Evolutionary conservation across 2,888 invertebrate species (phyloP), one percentile per base, ranked within the genome.

Genomic region (Netelia virgata): DNA sequence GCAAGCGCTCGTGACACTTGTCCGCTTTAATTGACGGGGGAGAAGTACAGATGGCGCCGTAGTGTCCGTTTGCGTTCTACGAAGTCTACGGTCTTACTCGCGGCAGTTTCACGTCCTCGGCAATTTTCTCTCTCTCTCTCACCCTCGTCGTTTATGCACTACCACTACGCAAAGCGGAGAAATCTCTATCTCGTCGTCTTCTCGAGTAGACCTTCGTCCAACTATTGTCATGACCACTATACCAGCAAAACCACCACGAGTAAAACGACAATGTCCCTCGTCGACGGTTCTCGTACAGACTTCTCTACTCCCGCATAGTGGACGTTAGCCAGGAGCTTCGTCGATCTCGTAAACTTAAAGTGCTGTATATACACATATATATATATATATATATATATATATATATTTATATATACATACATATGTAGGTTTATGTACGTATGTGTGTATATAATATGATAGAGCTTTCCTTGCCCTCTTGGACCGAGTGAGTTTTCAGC

Each of bases 21-120:
- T 69, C 36, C 61, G 28, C 36, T 61, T 20, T 50, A 74, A 84
- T 78, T 81, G 72, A 74, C 72, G 41, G 36, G 69, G 81, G 81
- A 84, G 81, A 84, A 81, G 70, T 78, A 81, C 84, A 78, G 84
- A 81, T 81, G 84, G 77, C 69, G 50, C 80, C 68, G 61, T n/a
- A 50, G 59, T 53, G 41, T 76, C 18, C 8, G 14, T 20, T 55
- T 28, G 41, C 55, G 9, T 66, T 72, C 57, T 41, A 74, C 63
- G 23, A 23, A 70, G 70, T 53, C 18, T 55, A 18, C 18, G 16
- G 18, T 57, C 16, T 57, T 57, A 18, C 57, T 57, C 16, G 57
- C 57, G 18, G 6, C n/a, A n/a, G 57, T 18, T 57, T 47, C 50
- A 75, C 53, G 36, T 66, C 59, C 77, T 77, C 61, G 59, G 73